These are phyloP conservation scores for Dascyllus trimaculatus DNA, from an alignment of 2,113 vertebrate genomes.

Conservation along the genomic window DNA sequence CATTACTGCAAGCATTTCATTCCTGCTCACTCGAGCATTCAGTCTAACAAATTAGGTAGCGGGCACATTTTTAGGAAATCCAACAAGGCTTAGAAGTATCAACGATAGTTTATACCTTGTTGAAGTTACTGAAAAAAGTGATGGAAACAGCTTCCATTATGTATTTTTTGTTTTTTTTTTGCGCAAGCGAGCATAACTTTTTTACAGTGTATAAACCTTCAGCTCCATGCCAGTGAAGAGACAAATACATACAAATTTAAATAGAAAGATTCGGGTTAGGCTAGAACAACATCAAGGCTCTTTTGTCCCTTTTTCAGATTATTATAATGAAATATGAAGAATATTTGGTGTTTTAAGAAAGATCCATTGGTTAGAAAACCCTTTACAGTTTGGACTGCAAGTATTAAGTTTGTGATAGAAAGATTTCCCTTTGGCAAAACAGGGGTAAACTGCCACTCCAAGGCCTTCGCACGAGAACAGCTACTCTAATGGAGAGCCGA, in stretches of 20 bases:
- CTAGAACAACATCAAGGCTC: conserved; percentile 61
- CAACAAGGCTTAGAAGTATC: conserved; percentile 43
- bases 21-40: conserved; percentile 24
- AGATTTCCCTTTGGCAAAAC: conserved; percentile 81
- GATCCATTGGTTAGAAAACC: conserved; percentile 70
- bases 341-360: conserved; percentile 74
- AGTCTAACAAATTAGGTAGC: conserved; percentile 48
- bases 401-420: conserved; percentile 71
- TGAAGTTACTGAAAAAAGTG: conserved; percentile 65
- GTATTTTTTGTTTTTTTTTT: conserved; percentile 33
- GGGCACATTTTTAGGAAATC: conserved; percentile 57
- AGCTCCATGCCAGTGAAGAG: conserved; percentile 78
- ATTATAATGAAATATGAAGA: conserved; percentile 52
- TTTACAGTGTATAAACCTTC: conserved; percentile 80
- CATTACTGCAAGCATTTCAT: conserved; percentile 54
- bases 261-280: conserved; percentile 63
- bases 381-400: conserved; percentile 53
- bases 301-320: conserved; percentile 35
- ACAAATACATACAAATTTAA: conserved; percentile 74
- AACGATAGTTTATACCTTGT: conserved; percentile 29
- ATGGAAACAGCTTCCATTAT: conserved; percentile 35
- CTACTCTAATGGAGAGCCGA: conserved; percentile 45
- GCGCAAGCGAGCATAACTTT: conserved; percentile 56
- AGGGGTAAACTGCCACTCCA: conserved; percentile 81
- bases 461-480: conserved; percentile 63